phyloP scores from a whole-genome alignment of 2,113 vertebrate species.

The Eonycteris spelaea region DNA sequence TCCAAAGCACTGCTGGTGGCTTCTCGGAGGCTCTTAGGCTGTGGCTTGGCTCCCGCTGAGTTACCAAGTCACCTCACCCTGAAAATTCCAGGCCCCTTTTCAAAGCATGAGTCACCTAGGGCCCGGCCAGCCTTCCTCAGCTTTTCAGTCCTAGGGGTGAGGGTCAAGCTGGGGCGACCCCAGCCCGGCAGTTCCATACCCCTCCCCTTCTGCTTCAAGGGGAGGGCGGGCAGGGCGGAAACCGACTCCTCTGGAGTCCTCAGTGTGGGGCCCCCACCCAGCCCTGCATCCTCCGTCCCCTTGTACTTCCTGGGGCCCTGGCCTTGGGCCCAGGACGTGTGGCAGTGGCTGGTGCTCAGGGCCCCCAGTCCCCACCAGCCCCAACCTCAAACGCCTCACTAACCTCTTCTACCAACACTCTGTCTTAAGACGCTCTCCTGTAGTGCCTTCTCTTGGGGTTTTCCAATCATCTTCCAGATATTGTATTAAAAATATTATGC shows the following conservation, averaged over 20 bases:
- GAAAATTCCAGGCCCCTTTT: not conserved
- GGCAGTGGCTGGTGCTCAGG: not conserved
- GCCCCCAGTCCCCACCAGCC: not conserved
- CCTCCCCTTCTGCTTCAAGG: not conserved
- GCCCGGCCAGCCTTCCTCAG: not conserved
- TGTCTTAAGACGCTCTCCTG: not conserved
- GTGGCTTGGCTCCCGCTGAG: not conserved
- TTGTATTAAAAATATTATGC: slow-evolving; percentile 83
- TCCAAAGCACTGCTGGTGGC: not conserved
- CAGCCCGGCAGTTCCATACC: not conserved
- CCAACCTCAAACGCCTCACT: not conserved
- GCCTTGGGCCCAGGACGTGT: not conserved
- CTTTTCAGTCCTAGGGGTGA: not conserved
- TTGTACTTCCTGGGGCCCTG: not conserved
- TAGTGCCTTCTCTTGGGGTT: slow-evolving; percentile 81
- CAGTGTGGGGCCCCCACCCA: no score
- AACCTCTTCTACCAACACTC: not conserved
- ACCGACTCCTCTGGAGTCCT: not conserved
- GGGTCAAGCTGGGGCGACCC: not conserved
- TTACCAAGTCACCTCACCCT: not conserved
- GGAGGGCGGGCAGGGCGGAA: not conserved
- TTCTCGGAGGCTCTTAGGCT: not conserved
- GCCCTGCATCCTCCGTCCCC: not conserved
- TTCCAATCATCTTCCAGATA: slow-evolving; percentile 70
- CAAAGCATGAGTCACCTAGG: not conserved